A percentile compares a stretch with the other conserved stretches of the same genome.
These are phyloP conservation scores for Augochlorella aurata DNA, from an alignment of 2,888 invertebrate species.

Conservation along the genomic window DNA sequence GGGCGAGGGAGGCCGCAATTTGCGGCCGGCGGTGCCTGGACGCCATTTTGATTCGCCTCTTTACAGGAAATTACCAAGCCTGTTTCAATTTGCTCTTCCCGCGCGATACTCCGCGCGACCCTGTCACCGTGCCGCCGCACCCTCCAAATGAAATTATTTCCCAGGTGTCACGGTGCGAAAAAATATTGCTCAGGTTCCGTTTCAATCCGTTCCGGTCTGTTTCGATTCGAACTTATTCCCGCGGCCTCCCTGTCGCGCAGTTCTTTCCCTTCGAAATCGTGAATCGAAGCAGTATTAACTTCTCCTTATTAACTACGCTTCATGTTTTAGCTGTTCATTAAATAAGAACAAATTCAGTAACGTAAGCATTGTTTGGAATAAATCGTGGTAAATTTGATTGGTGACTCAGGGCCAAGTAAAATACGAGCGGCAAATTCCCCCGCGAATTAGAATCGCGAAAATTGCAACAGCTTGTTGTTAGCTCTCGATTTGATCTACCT, in stretches of 20 bases:
- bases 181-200: conserved; percentile 23
- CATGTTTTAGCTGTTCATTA: no score
- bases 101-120: conserved; percentile 29
- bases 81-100: conserved; percentile 52
- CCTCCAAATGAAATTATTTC: conserved; percentile 44
- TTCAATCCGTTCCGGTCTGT: conserved; percentile 1
- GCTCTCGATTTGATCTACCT: not conserved
- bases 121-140: not conserved
- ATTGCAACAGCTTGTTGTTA: no score
- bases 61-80: conserved; percentile 54
- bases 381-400: no score
- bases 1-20: conserved; percentile 36
- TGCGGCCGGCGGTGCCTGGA: conserved; percentile 28
- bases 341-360: no score
- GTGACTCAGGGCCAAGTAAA: no score
- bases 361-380: no score
- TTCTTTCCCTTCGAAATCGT: not conserved
- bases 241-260: not conserved
- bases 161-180: conserved; percentile 5
- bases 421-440: no score
- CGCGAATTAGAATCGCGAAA: no score
- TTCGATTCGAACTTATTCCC: not conserved
- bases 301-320: no score
- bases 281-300: not conserved
- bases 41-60: conserved; percentile 57